These are phyloP conservation scores for Turritopsis rubra DNA, from an alignment of 30 jellyfish, hydroid and myxozoan genomes.

Conservation along the genomic window DNA sequence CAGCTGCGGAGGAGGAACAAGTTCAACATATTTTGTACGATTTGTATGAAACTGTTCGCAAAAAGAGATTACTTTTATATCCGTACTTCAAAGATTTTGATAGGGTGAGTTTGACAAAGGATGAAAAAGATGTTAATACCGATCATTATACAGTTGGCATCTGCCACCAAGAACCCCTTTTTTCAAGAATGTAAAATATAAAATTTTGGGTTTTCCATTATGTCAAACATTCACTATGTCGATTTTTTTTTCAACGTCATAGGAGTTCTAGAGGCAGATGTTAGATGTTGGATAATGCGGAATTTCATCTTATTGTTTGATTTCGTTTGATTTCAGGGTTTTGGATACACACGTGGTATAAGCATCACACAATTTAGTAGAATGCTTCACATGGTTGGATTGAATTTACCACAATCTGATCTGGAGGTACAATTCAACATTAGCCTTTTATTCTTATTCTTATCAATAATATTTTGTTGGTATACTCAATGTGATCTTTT, in stretches of 20 bases:
- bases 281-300: neutral
- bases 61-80: slow-evolving; percentile 72
- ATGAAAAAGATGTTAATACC: neutral
- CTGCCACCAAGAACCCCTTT: too few species aligned
- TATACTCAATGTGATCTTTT: neutral
- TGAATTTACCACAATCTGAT: slow-evolving; percentile 62
- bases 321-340: slow-evolving; percentile 39
- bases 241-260: too few species aligned
- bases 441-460: neutral
- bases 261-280: too few species aligned
- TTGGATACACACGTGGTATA: slow-evolving; percentile 81
- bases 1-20: slow-evolving; percentile 61
- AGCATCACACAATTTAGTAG: slow-evolving; percentile 81
- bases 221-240: too few species aligned
- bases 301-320: too few species aligned
- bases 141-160: neutral
- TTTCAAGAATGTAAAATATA: too few species aligned
- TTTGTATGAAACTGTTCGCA: slow-evolving; percentile 64
- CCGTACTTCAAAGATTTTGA: slow-evolving; percentile 94
- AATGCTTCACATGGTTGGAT: slow-evolving; percentile 95
- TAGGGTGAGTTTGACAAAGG: slow-evolving; percentile 28
- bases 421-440: slow-evolving; percentile 92
- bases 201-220: too few species aligned
- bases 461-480: neutral
- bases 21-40: slow-evolving; percentile 40